Evolutionary conservation across 1,140 invertebrate species (phyloP), one percentile per base, ranked within the genome.

Genomic region (Leptinotarsa lineolata): DNA sequence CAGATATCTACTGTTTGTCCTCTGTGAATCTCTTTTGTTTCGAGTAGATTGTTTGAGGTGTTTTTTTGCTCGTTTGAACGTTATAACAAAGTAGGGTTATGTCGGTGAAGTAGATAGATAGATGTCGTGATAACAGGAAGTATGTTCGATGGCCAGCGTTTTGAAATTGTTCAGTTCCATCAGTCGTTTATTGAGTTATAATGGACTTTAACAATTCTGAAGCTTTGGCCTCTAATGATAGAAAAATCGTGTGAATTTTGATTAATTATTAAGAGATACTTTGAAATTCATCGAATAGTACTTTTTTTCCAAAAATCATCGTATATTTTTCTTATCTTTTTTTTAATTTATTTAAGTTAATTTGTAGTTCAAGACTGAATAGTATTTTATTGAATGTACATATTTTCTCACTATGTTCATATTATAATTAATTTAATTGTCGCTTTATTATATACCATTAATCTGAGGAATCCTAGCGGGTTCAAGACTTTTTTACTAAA

Each of bases 311-410:
- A 63, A 63, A 59, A 18, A 63, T 63, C 24, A 22, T 59, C 59
- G 20, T 61, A 70, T 24, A 60, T 60, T 70, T 70, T 69, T 48
- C 59, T 12, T 68, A 63, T n/a, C 13, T 63, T n/a, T 69, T 18
- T 70, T 59, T 70, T 48, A 68, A n/a, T 68, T 68, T 68, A 68
- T 68, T 68, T 68, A 68, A 54, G 67, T 72, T 46, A 59, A 72
- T 72, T 63, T 73, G 66, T 74, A 74, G 73, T 72, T 72, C 61
- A 74, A 74, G 73, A 74, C 73, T 74, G 73, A 74, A 63, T 74
- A 74, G 72, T 44, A 74, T 70, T 74, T 74, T 64, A 64, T 59
- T 70, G 15, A 24, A 61, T 70, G 68, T 70, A 70, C 0, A 70
- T 70, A 70, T 68, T 45, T 45, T 68, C 45, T 68, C 45, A 48